Evolutionary conservation across 1,140 invertebrate species (phyloP).

Genomic region (Solen grandis): DNA sequence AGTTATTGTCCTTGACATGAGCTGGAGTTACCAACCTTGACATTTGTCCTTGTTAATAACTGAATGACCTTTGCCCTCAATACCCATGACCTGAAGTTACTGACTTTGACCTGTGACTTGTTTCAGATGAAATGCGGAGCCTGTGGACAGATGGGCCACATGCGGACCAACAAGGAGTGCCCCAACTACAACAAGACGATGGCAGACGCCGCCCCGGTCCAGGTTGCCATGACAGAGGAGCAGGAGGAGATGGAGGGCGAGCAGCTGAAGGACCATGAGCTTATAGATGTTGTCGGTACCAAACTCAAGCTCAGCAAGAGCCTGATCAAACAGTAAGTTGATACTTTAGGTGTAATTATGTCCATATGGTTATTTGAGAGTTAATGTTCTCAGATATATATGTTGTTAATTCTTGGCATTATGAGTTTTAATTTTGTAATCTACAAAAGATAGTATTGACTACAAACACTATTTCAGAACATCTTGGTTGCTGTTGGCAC

Average conservation of each 20-base stretch:
- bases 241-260: conserved; percentile 76
- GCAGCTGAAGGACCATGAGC: conserved; percentile 70
- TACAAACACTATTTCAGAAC: too few relatives aligned
- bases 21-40: too few relatives aligned
- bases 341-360: not conserved
- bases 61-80: too few relatives aligned
- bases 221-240: conserved; percentile 78
- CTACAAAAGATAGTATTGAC: too few relatives aligned
- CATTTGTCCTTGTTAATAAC: too few relatives aligned
- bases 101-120: too few relatives aligned
- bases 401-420: too few relatives aligned
- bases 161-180: conserved; percentile 84
- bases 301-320: conserved; percentile 76
- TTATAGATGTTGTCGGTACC: conserved; percentile 77
- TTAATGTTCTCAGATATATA: too few relatives aligned
- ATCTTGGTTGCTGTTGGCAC: too few relatives aligned
- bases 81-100: too few relatives aligned
- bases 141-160: conserved; percentile 93
- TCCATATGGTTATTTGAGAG: not conserved
- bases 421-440: too few relatives aligned
- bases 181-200: conserved; percentile 71
- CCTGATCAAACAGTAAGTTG: conserved; percentile 73
- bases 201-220: conserved; percentile 61
- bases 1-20: too few relatives aligned
- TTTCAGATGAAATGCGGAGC: conserved; percentile 96